Conservation (phyloP, 2,113 vertebrate genomes). For the Uropsilus gracilis region DNA sequence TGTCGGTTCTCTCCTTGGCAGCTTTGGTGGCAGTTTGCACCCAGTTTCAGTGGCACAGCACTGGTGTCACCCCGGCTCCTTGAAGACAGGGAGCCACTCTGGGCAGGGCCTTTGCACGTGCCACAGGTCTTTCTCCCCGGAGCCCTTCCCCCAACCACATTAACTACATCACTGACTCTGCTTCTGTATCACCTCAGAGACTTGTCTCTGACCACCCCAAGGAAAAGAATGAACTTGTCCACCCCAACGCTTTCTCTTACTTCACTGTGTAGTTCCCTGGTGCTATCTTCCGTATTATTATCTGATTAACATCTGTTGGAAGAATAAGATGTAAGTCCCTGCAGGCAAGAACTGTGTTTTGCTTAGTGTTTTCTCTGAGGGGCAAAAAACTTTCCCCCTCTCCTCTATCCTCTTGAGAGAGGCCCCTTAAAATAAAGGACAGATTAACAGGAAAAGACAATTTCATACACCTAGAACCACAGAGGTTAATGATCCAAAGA, state of each 20-base stretch:
- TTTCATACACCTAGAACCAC: background rate
- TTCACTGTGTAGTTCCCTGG: background rate
- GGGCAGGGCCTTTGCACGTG: background rate
- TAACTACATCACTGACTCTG: accelerated
- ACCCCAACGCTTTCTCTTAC: accelerated
- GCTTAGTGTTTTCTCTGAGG: background rate
- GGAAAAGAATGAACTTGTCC: background rate
- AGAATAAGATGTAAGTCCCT: background rate
- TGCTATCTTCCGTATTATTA: background rate
- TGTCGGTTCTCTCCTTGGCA: no score
- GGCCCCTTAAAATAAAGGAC: background rate
- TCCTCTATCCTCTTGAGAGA: background rate
- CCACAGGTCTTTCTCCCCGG: background rate
- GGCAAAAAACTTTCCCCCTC: background rate
- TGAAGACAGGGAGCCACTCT: accelerated
- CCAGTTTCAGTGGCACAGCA: no score
- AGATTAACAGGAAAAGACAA: background rate
- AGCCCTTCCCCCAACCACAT: no score
- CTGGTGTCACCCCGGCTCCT: background rate
- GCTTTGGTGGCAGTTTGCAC: no score
- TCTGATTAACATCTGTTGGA: background rate
- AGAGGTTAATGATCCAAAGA: background rate
- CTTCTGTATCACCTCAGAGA: background rate
- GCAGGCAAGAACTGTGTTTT: background rate
- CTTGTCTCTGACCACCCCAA: accelerated